These are phyloP conservation scores for Eumerus sabulonum DNA, from an alignment of 2,888 invertebrate species.

Conservation along the genomic window DNA sequence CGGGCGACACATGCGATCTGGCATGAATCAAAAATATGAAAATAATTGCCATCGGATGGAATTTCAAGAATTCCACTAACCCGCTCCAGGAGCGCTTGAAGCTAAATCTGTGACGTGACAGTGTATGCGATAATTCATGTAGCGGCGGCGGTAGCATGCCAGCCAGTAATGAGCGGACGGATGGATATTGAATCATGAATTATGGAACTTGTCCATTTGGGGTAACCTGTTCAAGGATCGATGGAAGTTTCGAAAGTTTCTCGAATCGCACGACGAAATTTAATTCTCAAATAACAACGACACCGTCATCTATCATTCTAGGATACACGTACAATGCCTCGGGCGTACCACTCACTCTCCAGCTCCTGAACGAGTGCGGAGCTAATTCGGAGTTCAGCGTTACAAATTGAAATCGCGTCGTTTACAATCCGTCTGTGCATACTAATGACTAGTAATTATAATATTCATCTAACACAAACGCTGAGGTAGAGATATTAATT, in stretches of 20 bases:
- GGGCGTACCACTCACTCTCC: background rate
- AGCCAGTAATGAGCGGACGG: slow-evolving; percentile 27
- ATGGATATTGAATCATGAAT: slow-evolving; percentile 27
- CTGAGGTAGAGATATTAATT: slow-evolving; percentile 51
- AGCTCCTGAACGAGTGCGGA: slow-evolving; percentile 37
- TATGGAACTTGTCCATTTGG: slow-evolving; percentile 1
- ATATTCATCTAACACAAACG: slow-evolving; percentile 39
- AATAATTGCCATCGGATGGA: slow-evolving; percentile 65
- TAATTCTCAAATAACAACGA: background rate
- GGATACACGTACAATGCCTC: background rate
- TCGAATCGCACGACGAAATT: no score
- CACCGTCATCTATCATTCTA: slow-evolving; percentile 1
- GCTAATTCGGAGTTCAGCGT: slow-evolving; percentile 53
- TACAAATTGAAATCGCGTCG: slow-evolving; percentile 63
- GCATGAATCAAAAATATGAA: slow-evolving; percentile 67
- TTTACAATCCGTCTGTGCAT: slow-evolving; percentile 55
- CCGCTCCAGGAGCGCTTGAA: slow-evolving; percentile 37
- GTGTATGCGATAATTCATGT: background rate
- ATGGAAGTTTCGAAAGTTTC: no score
- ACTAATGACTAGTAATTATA: slow-evolving; percentile 60
- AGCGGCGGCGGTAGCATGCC: slow-evolving; percentile 43
- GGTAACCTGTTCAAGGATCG: no score
- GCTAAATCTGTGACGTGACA: slow-evolving; percentile 29
- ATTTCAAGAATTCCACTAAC: slow-evolving; percentile 60
- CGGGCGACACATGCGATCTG: slow-evolving; percentile 36